phyloP scores from a whole-genome alignment of 1,140 invertebrate genomes.

The Tetranychus urticae region DNA sequence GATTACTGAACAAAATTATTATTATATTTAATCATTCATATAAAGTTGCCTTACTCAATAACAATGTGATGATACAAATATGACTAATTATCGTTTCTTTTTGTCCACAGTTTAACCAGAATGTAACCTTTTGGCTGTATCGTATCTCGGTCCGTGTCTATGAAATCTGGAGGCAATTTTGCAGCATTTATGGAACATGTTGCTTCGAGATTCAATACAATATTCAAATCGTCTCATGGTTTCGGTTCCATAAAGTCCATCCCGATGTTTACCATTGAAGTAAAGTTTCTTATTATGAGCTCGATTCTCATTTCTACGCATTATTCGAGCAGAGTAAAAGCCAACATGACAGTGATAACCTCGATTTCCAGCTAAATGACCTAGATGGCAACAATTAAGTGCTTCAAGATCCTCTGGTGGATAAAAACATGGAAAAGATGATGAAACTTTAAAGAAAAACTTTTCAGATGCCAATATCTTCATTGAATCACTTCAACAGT shows the following conservation, averaged over 20 bases:
- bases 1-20: too few species aligned
- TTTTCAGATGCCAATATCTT: too few species aligned
- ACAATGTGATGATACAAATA: too few species aligned
- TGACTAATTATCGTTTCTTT: too few species aligned
- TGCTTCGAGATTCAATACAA: slow-evolving; percentile 11
- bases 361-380: slow-evolving; percentile 17
- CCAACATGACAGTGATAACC: slow-evolving; percentile 17
- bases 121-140: too few species aligned
- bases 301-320: slow-evolving; percentile 15
- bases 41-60: too few species aligned
- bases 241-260: slow-evolving; percentile 10
- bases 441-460: too few species aligned
- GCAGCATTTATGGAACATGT: slow-evolving; percentile 17
- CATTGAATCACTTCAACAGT: too few species aligned
- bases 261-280: slow-evolving; percentile 10
- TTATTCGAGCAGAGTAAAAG: slow-evolving; percentile 14
- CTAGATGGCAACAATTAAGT: slow-evolving; percentile 15
- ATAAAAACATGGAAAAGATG: too few species aligned
- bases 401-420: background rate
- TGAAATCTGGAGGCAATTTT: slow-evolving; percentile 10
- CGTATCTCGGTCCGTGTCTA: too few species aligned
- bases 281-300: slow-evolving; percentile 15
- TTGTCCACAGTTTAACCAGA: too few species aligned
- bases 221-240: slow-evolving; percentile 15
- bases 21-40: too few species aligned